Conservation (phyloP, 2,113 vertebrate genomes). For the Coptodon bakossiorum region DNA sequence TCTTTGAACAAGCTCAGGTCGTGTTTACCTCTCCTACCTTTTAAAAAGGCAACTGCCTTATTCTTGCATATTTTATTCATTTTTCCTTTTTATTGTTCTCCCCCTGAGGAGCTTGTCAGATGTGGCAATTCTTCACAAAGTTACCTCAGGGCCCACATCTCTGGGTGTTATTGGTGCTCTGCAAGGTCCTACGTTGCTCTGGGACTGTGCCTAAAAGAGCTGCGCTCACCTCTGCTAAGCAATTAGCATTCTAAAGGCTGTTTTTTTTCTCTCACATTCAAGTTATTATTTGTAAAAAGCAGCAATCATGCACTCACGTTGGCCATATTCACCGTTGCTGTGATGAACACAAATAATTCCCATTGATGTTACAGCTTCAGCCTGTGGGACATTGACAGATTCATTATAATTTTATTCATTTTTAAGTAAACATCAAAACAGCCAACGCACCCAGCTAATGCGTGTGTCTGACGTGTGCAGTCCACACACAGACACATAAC, state of each 20-base stretch:
- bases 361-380: neutral
- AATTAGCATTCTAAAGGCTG: conserved; percentile 8
- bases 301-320: neutral
- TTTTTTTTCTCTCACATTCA: neutral
- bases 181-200: neutral
- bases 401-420: conserved; percentile 7
- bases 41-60: conserved; percentile 16
- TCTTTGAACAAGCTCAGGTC: neutral
- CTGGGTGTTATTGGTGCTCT: neutral
- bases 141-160: conserved; percentile 6
- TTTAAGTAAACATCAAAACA: conserved; percentile 27
- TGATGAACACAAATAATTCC: neutral
- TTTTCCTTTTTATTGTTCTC: conserved; percentile 29
- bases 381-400: neutral
- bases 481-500: neutral
- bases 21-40: conserved; percentile 41
- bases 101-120: conserved; percentile 8
- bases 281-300: neutral
- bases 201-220: neutral
- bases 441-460: neutral
- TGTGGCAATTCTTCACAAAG: conserved; percentile 10
- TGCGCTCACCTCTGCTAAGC: neutral
- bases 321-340: neutral
- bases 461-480: neutral
- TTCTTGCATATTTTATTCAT: conserved; percentile 27